These are phyloP conservation scores for Halichondria panicea DNA, from an alignment of 37 sponge, comb jelly and placozoan species.

Conservation along the genomic window DNA sequence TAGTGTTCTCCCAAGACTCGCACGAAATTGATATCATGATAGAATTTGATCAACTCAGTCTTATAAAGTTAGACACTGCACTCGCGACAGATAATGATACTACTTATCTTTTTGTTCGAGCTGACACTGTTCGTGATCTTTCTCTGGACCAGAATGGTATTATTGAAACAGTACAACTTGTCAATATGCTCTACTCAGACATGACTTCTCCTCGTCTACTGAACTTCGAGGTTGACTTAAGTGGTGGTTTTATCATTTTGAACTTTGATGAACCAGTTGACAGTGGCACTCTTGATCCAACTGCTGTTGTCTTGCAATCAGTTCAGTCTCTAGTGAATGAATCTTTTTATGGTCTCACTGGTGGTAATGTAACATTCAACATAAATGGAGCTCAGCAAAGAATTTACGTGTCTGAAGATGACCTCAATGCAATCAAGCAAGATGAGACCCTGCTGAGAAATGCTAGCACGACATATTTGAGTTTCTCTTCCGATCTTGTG, in stretches of 20 bases:
- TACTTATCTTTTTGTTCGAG: constrained; percentile 47
- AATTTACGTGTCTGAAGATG: constrained; percentile 45
- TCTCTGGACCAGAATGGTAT: constrained; percentile 35
- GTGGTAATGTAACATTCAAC: constrained; percentile 64
- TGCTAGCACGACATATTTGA: constrained; percentile 51
- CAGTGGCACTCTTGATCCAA: constrained; percentile 29
- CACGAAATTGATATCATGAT: constrained; percentile 48
- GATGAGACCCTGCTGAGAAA: constrained; percentile 57
- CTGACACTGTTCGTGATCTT: constrained; percentile 47
- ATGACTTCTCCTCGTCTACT: constrained; percentile 38
- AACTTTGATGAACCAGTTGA: constrained; percentile 84
- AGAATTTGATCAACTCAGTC: constrained; percentile 60
- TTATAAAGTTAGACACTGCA: constrained; percentile 59
- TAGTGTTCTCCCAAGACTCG: constrained; percentile 36
- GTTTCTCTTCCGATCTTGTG: constrained; percentile 54
- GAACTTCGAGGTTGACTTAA: constrained; percentile 60
- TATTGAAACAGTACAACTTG: not conserved
- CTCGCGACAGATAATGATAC: constrained; percentile 57
- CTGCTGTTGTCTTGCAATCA: constrained; percentile 78
- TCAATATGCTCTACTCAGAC: constrained; percentile 28
- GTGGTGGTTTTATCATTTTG: constrained; percentile 46
- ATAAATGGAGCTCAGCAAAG: constrained; percentile 54
- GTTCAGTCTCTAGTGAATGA: constrained; percentile 20
- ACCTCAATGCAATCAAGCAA: constrained; percentile 76
- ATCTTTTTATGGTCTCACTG: constrained; percentile 52